These are phyloP conservation scores for Dipodomys ordii DNA, from an alignment of 2,113 vertebrate genomes.

Conservation along the genomic window DNA sequence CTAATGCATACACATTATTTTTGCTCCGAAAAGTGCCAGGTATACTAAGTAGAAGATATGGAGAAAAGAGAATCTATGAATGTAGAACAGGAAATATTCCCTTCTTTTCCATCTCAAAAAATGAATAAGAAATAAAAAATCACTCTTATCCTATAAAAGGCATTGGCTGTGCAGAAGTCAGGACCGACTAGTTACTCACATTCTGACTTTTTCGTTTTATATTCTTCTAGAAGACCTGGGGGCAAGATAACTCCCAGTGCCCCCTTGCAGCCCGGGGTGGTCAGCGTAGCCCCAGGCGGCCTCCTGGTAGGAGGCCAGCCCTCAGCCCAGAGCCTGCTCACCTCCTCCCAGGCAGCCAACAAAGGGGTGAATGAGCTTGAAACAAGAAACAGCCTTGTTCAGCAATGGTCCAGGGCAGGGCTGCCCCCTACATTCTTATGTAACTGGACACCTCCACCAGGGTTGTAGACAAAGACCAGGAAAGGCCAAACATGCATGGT, in stretches of 20 bases:
- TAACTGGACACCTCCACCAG: conserved; percentile 65
- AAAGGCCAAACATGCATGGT: neutral
- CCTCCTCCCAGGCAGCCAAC: neutral
- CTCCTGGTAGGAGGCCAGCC: neutral
- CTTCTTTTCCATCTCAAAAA: neutral
- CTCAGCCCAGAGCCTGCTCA: neutral
- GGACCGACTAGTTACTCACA: rapidly evolving
- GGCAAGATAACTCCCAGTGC: neutral
- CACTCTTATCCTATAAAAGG: rapidly evolving
- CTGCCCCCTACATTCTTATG: neutral
- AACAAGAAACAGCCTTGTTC: conserved; percentile 59
- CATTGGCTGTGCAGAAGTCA: rapidly evolving
- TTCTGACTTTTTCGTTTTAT: neutral
- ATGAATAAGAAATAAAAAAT: neutral
- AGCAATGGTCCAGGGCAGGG: neutral
- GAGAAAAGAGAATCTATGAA: neutral
- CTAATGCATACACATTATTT: neutral
- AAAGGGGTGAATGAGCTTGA: neutral
- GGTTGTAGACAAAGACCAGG: conserved; percentile 50
- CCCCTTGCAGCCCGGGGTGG: too few species aligned
- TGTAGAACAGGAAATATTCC: neutral
- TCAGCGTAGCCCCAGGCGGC: neutral
- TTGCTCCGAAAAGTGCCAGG: neutral
- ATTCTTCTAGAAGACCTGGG: neutral
- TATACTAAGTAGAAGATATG: conserved; percentile 15